A percentile compares a stretch with the other conserved stretches of the same genome.
Evolutionary conservation across 2,113 vertebrate genomes (phyloP).

Genomic region (Tamias sibiricus): DNA sequence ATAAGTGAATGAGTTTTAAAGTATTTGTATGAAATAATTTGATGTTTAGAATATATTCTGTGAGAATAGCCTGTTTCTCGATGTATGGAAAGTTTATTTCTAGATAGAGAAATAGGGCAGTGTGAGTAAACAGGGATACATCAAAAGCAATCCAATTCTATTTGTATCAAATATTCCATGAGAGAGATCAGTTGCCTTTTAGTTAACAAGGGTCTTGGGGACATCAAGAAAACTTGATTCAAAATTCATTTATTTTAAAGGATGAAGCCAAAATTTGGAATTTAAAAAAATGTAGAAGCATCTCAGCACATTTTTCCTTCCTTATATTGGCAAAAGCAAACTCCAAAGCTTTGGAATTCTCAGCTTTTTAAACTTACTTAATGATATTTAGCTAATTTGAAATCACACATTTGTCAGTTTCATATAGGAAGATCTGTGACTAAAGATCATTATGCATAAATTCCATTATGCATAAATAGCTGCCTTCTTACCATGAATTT

Average conservation of each 20-base stretch:
- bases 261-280: background rate
- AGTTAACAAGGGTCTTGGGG: background rate
- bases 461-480: background rate
- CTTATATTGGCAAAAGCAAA: background rate
- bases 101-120: background rate
- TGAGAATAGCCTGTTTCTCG: background rate
- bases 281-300: background rate
- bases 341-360: background rate
- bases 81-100: background rate
- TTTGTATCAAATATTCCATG: background rate
- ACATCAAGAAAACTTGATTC: background rate
- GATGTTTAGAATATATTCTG: background rate
- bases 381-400: background rate
- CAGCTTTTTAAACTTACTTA: background rate
- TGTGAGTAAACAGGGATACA: background rate
- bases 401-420: background rate
- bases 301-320: background rate
- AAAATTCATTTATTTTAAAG: conserved; percentile 20
- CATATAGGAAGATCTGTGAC: background rate
- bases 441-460: background rate
- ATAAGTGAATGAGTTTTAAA: background rate
- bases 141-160: background rate
- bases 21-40: background rate
- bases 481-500: background rate
- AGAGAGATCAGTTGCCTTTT: background rate